A percentile compares a stretch with the other conserved stretches of the same genome.
Conservation (phyloP, 2,888 invertebrate genomes). For the Drosophila meridiana region DNA sequence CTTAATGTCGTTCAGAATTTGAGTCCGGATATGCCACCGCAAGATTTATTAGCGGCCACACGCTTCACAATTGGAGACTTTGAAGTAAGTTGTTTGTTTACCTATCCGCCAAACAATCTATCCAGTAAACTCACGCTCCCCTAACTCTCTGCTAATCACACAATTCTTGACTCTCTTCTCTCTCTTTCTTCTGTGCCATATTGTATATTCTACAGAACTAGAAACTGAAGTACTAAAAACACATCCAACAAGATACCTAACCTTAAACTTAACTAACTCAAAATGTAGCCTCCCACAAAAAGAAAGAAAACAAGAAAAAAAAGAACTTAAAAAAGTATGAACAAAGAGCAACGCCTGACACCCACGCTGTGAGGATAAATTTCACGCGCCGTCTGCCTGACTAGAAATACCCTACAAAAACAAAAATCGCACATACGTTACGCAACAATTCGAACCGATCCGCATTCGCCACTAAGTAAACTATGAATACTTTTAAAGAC, state of each 20-base stretch:
- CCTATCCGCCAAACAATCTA: conserved; percentile 18
- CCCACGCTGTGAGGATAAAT: conserved; percentile 53
- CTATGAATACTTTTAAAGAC: conserved; percentile 43
- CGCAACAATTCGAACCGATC: conserved; percentile 46
- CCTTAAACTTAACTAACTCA: conserved; percentile 36
- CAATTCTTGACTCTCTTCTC: conserved; percentile 50
- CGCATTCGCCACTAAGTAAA: conserved; percentile 47
- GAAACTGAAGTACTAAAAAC: conserved; percentile 27
- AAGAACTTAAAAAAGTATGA: conserved; percentile 2
- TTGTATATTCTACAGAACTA: conserved; percentile 53
- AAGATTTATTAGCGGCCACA: conserved; percentile 86
- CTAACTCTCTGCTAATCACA: conserved; percentile 58
- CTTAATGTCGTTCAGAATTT: conserved; percentile 86
- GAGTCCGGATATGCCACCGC: conserved; percentile 88
- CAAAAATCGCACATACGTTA: conserved; percentile 39
- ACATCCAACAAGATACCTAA: conserved; percentile 39
- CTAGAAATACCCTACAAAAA: conserved; percentile 35
- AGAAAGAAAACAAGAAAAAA: not conserved
- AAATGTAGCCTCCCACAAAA: conserved; percentile 29
- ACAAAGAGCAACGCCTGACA: conserved; percentile 48
- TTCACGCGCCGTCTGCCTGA: conserved; percentile 54
- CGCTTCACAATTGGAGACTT: conserved; percentile 92
- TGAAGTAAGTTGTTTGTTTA: conserved; percentile 87
- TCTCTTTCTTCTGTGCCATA: conserved; percentile 37
- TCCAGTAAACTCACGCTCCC: conserved; percentile 11